Percentiles rank a stretch among this genome's conserved stretches.
phyloP scores from a whole-genome alignment of 2,113 vertebrate genomes.

The Aspidoscelis tigris region DNA sequence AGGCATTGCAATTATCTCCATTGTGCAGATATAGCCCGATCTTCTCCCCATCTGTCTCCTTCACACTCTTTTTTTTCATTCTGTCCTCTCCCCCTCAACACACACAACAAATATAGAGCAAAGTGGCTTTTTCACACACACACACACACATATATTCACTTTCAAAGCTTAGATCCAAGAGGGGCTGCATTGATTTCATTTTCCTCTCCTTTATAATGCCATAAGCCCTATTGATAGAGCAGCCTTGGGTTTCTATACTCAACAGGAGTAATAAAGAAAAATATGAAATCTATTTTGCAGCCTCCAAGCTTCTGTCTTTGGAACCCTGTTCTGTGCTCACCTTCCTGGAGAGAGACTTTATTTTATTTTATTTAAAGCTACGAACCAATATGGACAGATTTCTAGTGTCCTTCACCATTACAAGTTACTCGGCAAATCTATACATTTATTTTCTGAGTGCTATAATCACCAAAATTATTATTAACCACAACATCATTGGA shows the following conservation, averaged over 20 bases:
- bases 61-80: background rate
- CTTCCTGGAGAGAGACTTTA: background rate
- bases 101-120: background rate
- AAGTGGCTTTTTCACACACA: constrained; percentile 24
- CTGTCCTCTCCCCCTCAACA: background rate
- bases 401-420: background rate
- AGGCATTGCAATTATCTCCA: too few relatives aligned
- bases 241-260: constrained; percentile 28
- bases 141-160: background rate
- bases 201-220: constrained; percentile 42
- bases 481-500: too few relatives aligned
- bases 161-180: constrained; percentile 52
- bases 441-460: too few relatives aligned
- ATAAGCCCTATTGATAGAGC: constrained; percentile 44
- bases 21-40: background rate
- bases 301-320: constrained; percentile 12
- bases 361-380: background rate
- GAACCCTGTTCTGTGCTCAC: background rate
- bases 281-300: constrained; percentile 38
- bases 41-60: background rate
- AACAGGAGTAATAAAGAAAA: constrained; percentile 44
- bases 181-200: constrained; percentile 52
- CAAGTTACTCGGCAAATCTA: too few relatives aligned
- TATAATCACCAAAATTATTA: too few relatives aligned
- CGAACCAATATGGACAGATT: background rate